These are phyloP conservation scores for Ibycter americanus DNA, from an alignment of 2,797 vertebrate genomes.

Conservation along the genomic window DNA sequence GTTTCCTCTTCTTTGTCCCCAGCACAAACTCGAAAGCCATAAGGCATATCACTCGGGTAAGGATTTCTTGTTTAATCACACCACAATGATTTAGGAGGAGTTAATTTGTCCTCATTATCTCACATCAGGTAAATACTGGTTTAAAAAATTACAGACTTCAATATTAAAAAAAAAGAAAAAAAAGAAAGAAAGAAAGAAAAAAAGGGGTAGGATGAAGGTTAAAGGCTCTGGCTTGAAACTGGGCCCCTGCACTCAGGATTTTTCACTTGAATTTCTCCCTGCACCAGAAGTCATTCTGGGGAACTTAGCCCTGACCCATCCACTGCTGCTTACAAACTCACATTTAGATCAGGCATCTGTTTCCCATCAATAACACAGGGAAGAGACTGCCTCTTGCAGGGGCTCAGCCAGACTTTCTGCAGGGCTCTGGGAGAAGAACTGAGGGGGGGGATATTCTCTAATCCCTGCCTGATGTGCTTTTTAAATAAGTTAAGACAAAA, in stretches of 20 bases:
- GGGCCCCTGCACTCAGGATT: not conserved
- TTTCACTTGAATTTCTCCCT: not conserved
- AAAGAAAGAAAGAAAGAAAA: fast-evolving
- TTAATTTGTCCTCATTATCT: not conserved
- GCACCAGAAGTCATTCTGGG: not conserved
- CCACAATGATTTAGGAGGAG: not conserved
- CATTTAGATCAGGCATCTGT: not conserved
- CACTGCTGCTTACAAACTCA: not conserved
- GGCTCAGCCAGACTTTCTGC: not conserved
- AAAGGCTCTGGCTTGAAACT: not conserved
- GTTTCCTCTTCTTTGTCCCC: not conserved
- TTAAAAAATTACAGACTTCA: not conserved
- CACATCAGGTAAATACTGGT: not conserved
- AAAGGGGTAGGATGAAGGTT: not conserved
- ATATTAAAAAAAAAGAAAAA: too few species aligned
- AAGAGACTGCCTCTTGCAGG: not conserved
- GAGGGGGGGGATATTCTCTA: not conserved
- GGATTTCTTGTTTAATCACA: not conserved
- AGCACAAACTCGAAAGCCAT: not conserved
- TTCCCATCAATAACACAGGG: not conserved
- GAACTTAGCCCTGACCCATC: not conserved
- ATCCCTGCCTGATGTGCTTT: not conserved
- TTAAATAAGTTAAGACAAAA: not conserved
- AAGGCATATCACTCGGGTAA: not conserved
- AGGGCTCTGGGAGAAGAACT: not conserved